Evolutionary conservation across 2,888 invertebrate species (phyloP).

Genomic region (Gibbula magus): DNA sequence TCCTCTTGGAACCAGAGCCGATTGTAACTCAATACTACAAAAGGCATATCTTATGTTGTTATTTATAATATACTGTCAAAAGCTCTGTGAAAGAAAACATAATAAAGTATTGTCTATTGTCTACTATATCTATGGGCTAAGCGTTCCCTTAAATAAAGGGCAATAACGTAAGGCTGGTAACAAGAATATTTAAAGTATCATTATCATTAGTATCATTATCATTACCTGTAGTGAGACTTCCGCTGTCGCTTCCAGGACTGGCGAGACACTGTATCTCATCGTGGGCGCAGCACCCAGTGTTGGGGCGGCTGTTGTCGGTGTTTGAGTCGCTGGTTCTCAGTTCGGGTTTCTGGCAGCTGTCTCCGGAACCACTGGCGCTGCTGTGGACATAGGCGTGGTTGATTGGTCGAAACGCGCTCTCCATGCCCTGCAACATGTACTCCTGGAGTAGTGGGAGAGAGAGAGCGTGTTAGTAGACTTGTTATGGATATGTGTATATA

Average conservation of each 20-base stretch:
- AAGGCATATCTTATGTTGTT: too few relatives aligned
- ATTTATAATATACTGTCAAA: too few relatives aligned
- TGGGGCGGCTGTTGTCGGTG: conserved; percentile 70
- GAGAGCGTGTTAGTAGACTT: background rate
- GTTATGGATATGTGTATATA: background rate
- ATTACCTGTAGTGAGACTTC: conserved; percentile 66
- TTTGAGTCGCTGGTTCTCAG: conserved; percentile 68
- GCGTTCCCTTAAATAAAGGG: too few relatives aligned
- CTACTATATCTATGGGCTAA: too few relatives aligned
- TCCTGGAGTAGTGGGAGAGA: background rate
- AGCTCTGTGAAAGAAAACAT: too few relatives aligned
- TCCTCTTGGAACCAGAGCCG: too few relatives aligned
- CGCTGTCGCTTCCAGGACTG: conserved; percentile 68
- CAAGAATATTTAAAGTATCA: too few relatives aligned
- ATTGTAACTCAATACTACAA: too few relatives aligned
- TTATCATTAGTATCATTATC: too few relatives aligned
- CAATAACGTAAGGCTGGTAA: too few relatives aligned
- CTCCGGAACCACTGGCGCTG: conserved; percentile 72
- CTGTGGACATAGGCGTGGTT: conserved; percentile 67
- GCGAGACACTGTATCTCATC: conserved; percentile 56
- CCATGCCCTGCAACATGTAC: conserved; percentile 41
- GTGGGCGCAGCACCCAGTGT: conserved; percentile 55
- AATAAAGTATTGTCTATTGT: too few relatives aligned
- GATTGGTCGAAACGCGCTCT: conserved; percentile 66
- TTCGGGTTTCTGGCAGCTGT: conserved; percentile 72